These are phyloP conservation scores for Thripadectes ignobilis DNA, from an alignment of 2,797 vertebrate genomes.

Conservation along the genomic window DNA sequence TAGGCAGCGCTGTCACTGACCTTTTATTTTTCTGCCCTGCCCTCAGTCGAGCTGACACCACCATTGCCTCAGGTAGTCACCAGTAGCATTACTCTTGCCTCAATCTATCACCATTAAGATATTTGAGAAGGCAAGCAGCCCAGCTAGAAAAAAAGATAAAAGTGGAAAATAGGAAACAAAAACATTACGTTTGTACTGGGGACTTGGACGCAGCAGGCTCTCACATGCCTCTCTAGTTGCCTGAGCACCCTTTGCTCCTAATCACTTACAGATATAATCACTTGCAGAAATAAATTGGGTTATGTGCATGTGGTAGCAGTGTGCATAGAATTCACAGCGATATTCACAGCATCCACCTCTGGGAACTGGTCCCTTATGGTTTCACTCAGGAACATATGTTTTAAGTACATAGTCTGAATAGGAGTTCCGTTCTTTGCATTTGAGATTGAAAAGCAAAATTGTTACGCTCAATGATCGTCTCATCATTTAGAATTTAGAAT, in stretches of 20 bases:
- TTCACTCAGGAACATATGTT: slow-evolving; percentile 21
- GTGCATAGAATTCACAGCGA: not conserved
- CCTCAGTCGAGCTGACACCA: not conserved
- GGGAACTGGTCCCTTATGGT: not conserved
- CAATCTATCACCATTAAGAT: not conserved
- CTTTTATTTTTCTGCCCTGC: not conserved
- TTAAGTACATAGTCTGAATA: not conserved
- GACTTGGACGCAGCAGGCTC: not conserved
- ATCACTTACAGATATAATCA: not conserved
- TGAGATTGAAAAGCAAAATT: not conserved
- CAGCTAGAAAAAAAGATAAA: not conserved
- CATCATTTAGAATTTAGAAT: not conserved
- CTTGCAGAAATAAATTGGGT: not conserved
- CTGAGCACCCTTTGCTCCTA: not conserved
- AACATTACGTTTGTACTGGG: rapidly evolving
- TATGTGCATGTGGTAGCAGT: not conserved
- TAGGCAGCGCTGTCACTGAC: not conserved
- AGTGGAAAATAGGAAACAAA: not conserved
- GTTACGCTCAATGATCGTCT: not conserved
- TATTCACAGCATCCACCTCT: not conserved
- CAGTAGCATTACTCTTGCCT: not conserved
- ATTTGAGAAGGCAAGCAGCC: not conserved
- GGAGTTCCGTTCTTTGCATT: not conserved
- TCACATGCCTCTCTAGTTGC: not conserved
- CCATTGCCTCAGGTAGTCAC: not conserved